Conservation (phyloP, 2,797 vertebrate species). For the Rhinogobio ventralis region DNA sequence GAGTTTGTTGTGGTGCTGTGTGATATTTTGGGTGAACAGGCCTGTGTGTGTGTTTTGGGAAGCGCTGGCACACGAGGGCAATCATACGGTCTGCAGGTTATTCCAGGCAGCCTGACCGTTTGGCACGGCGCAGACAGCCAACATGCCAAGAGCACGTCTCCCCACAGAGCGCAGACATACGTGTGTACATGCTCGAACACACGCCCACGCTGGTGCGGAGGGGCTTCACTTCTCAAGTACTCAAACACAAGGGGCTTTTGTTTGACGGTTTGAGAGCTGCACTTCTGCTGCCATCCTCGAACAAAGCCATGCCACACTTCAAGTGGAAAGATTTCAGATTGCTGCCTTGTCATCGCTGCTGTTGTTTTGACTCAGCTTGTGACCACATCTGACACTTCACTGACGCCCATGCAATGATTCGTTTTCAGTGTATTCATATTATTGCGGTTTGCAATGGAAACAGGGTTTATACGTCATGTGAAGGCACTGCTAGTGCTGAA, state of each 20-base stretch:
- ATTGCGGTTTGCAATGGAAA: not conserved
- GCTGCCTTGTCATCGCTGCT: constrained; percentile 13
- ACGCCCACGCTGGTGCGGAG: not conserved
- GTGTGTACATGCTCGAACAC: not conserved
- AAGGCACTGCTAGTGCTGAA: not conserved
- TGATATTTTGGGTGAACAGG: constrained; percentile 44
- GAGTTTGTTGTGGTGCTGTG: constrained; percentile 46
- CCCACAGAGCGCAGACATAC: not conserved
- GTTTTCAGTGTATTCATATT: not conserved
- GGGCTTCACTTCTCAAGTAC: constrained; percentile 1
- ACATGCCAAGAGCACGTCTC: constrained; percentile 54
- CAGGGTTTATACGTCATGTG: not conserved
- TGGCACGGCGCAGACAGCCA: constrained; percentile 46
- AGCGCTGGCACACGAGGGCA: constrained; percentile 5
- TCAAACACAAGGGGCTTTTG: constrained; percentile 23
- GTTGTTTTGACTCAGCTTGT: constrained; percentile 40
- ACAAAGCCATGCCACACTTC: constrained; percentile 12
- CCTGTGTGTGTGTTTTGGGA: constrained; percentile 41
- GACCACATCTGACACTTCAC: constrained; percentile 4
- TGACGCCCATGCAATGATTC: not conserved
- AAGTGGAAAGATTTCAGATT: constrained; percentile 36
- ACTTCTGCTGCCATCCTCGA: constrained; percentile 23
- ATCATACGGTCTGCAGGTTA: constrained; percentile 50
- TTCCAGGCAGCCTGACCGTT: constrained; percentile 55
- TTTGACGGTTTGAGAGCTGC: constrained; percentile 36